Conservation (phyloP, 2,797 vertebrate species). For the Propithecus perrieri region DNA sequence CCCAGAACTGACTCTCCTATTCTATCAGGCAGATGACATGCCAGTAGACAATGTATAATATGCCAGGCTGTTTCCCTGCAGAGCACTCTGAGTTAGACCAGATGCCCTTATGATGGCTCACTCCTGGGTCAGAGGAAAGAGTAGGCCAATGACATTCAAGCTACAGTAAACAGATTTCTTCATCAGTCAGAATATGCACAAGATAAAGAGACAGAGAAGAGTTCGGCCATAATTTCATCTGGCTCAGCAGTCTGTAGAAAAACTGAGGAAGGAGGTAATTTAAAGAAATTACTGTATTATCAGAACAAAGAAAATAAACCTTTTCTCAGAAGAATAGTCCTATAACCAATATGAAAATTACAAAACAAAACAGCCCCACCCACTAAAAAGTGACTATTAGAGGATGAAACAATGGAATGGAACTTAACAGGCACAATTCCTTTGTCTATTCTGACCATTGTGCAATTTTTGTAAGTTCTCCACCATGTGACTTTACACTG, state of each 20-base stretch:
- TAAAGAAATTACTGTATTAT: constrained; percentile 38
- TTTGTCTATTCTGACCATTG: constrained; percentile 14
- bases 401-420: neutral
- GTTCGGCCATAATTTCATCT: constrained; percentile 51
- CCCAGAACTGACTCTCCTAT: constrained; percentile 38
- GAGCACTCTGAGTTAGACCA: constrained; percentile 64
- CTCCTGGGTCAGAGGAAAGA: constrained; percentile 64
- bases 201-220: constrained; percentile 62
- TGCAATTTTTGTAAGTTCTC: constrained; percentile 10
- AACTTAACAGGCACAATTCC: constrained; percentile 7
- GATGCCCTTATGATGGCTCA: constrained; percentile 62
- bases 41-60: constrained; percentile 61
- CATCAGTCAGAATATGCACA: constrained; percentile 45
- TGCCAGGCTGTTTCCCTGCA: constrained; percentile 63
- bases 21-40: constrained; percentile 54
- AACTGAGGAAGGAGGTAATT: constrained; percentile 26
- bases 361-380: constrained; percentile 44
- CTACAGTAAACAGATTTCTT: constrained; percentile 51
- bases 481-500: neutral
- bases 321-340: constrained; percentile 46
- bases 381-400: neutral
- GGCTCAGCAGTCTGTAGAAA: constrained; percentile 36
- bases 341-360: constrained; percentile 21
- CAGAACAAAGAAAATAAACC: constrained; percentile 44
- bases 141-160: constrained; percentile 62